Conservation (phyloP, 1,140 invertebrate species). For the Drosophila busckii region DNA sequence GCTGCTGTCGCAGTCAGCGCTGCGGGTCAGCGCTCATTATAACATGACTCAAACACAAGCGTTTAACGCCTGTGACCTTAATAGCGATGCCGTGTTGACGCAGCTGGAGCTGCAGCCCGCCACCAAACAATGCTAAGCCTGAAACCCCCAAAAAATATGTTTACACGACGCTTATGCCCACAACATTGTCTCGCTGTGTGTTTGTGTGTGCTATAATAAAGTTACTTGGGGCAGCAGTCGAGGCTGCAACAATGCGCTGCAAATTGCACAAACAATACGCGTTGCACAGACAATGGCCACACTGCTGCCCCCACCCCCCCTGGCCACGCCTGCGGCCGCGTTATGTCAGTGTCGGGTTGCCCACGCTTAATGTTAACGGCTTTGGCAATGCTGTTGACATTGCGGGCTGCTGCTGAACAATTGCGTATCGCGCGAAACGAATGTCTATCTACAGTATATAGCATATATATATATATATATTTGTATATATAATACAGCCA, state of each 20-base stretch:
- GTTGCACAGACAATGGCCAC: conserved; percentile 50
- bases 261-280: no score
- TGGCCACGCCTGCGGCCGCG: no score
- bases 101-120: conserved; percentile 28
- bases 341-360: conserved; percentile 4
- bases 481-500: conserved; percentile 27
- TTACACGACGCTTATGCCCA: conserved; percentile 13
- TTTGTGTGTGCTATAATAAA: conserved; percentile 53
- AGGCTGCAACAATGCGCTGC: conserved; percentile 57
- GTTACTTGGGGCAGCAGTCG: conserved; percentile 43
- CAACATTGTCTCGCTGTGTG: no score
- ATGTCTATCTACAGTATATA: conserved; percentile 23
- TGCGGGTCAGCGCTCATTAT: conserved; percentile 13
- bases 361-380: conserved; percentile 13
- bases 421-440: conserved; percentile 21
- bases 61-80: conserved; percentile 30
- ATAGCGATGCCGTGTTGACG: conserved; percentile 27
- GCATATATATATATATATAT: background rate
- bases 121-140: conserved; percentile 10
- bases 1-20: conserved; percentile 1
- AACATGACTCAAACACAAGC: conserved; percentile 1
- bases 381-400: conserved; percentile 39
- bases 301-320: no score
- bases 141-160: background rate
- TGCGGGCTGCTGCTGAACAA: conserved; percentile 32